phyloP scores from a whole-genome alignment of 2,113 vertebrate genomes.

The Cheilinus undulatus region DNA sequence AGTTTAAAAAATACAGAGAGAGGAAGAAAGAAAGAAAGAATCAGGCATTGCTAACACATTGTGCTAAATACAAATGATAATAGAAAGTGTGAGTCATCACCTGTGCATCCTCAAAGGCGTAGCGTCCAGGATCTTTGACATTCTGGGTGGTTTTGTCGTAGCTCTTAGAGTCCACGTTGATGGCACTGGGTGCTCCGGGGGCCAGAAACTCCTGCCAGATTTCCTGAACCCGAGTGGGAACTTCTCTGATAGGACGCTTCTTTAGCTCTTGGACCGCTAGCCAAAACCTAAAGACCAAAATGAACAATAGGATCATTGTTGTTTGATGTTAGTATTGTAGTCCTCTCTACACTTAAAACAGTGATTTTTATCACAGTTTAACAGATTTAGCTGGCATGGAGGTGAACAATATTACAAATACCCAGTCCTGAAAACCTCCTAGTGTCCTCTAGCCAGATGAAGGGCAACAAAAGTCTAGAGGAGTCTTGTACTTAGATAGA shows the following conservation, averaged over 20 bases:
- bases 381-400: too few species aligned
- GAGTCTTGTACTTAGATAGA: too few species aligned
- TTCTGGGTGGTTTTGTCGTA: constrained; percentile 98
- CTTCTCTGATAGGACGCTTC: constrained; percentile 93
- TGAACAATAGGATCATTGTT: too few species aligned
- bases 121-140: constrained; percentile 94
- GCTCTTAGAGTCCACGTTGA: constrained; percentile 98
- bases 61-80: neutral
- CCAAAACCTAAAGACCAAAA: constrained; percentile 90
- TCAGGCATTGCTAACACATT: neutral
- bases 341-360: too few species aligned
- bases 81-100: constrained; percentile 67
- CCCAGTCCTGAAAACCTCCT: too few species aligned
- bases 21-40: constrained; percentile 15
- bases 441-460: too few species aligned
- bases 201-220: constrained; percentile 98
- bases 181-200: constrained; percentile 94
- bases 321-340: too few species aligned
- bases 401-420: too few species aligned
- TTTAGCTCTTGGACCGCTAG: constrained; percentile 96
- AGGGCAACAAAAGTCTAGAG: too few species aligned
- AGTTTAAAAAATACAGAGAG: too few species aligned
- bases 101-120: constrained; percentile 97
- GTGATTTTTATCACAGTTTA: too few species aligned
- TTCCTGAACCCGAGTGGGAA: constrained; percentile 93